Evolutionary conservation across 2,113 vertebrate species (phyloP).

Genomic region (Zosterops japonicus): DNA sequence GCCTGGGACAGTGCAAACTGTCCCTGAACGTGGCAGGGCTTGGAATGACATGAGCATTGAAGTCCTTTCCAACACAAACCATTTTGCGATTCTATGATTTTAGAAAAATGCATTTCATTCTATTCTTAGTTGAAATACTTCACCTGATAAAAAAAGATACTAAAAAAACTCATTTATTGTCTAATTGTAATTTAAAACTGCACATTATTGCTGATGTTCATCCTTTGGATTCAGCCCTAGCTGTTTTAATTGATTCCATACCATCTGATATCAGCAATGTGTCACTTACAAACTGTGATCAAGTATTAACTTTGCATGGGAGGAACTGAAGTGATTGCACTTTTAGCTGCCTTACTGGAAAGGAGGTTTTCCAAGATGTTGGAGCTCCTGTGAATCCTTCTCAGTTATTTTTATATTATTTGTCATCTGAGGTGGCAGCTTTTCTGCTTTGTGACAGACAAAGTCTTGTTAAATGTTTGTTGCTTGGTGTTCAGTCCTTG

Average conservation of each 20-base stretch:
- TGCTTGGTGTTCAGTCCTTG: background rate
- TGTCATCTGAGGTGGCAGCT: background rate
- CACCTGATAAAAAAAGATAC: background rate
- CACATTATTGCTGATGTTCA: background rate
- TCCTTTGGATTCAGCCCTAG: background rate
- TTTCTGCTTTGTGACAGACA: background rate
- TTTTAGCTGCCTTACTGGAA: background rate
- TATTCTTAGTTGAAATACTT: background rate
- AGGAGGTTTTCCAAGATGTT: background rate
- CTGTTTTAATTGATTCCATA: background rate
- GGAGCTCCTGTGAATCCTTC: background rate
- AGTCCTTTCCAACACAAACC: background rate
- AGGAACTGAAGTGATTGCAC: background rate
- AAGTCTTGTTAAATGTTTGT: background rate
- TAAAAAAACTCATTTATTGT: background rate
- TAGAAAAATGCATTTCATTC: background rate
- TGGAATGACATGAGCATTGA: background rate
- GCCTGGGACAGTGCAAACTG: fast-evolving
- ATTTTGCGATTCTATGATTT: background rate
- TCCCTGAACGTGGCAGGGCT: background rate
- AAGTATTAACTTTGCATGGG: background rate
- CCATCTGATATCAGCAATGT: background rate
- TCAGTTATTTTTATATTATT: background rate
- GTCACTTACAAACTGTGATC: background rate
- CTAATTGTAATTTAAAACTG: background rate